Evolutionary conservation across 2,888 invertebrate species (phyloP), one percentile per base, ranked within the genome.

Genomic region (Hedychridium roseum): DNA sequence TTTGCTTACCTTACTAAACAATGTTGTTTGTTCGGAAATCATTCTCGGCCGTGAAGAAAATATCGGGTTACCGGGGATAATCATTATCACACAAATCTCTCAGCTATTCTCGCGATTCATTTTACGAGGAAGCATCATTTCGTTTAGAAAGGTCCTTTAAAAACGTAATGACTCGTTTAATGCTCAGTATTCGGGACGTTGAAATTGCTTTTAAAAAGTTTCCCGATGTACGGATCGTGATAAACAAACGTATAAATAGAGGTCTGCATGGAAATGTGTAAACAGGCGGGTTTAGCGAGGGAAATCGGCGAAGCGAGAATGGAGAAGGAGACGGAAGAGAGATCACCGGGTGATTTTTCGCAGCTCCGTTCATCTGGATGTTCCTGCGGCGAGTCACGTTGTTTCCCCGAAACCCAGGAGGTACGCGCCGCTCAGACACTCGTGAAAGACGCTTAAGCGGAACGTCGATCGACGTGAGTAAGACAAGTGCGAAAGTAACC

Each of bases 401-500:
- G 48, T 30, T 28, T 6, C 5, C 12, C 6, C 14, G 14, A 43
- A 30, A 17, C 30, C 31, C 12, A 27, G 23, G 32, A 42, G 41
- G 41, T 44, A 14, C 39, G n/a, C 23, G 26, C 32, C 44, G 27
- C 34, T 43, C 30, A 43, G 43, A 43, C 6, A 40, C 32, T 30
- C 44, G 30, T 35, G 26, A 37, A 50, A 50, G 44, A 50, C 48
- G 55, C 48, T 54, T 58, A 56, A 64, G 43, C 64, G 58, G 50
- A 60, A 58, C 45, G 61, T 64, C 62, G 64, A 64, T 64, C 51
- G 60, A 41, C 49, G 50, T 49, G 58, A 65, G 64, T 58, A 65
- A 65, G 66, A 65, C 64, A 66, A 64, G 65, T 66, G 61, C 65
- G 66, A 65, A 66, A 65, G 58, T 66, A 66, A 65, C 59, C 54